phyloP scores from a whole-genome alignment of 2,797 vertebrate species.

The Rhinichthys osculus region DNA sequence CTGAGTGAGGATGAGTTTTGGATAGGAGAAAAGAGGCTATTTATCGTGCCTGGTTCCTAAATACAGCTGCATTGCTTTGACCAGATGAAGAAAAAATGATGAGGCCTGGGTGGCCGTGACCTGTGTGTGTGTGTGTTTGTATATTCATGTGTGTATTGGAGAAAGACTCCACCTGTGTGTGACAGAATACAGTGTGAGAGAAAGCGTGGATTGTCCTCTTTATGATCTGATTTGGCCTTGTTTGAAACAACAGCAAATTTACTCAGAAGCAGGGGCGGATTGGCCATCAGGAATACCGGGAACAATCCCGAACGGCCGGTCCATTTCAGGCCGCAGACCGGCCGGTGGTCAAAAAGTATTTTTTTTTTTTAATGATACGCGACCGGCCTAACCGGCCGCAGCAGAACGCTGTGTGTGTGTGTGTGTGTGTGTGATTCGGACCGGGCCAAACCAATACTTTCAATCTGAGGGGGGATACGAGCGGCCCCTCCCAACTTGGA shows the following conservation, averaged over 20 bases:
- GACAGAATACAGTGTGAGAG: constrained; percentile 64
- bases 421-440: too few species aligned
- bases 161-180: constrained; percentile 55
- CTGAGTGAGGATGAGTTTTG: constrained; percentile 50
- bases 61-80: constrained; percentile 54
- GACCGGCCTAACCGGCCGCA: too few species aligned
- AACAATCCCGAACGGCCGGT: too few species aligned
- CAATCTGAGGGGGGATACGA: too few species aligned
- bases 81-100: constrained; percentile 30
- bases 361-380: too few species aligned
- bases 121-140: constrained; percentile 27
- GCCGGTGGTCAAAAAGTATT: too few species aligned
- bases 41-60: constrained; percentile 48
- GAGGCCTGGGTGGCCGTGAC: constrained; percentile 38
- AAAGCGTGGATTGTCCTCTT: constrained; percentile 61
- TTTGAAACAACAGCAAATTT: constrained; percentile 16
- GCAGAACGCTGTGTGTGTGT: too few species aligned
- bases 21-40: constrained; percentile 26
- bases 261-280: too few species aligned
- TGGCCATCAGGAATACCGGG: too few species aligned
- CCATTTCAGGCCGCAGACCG: too few species aligned
- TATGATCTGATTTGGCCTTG: constrained; percentile 25
- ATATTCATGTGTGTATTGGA: constrained; percentile 13
- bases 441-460: too few species aligned
- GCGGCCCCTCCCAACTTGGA: too few species aligned